Base-by-base conservation (phyloP, 2,113 vertebrate species). In the Rhineura floridana region DNA sequence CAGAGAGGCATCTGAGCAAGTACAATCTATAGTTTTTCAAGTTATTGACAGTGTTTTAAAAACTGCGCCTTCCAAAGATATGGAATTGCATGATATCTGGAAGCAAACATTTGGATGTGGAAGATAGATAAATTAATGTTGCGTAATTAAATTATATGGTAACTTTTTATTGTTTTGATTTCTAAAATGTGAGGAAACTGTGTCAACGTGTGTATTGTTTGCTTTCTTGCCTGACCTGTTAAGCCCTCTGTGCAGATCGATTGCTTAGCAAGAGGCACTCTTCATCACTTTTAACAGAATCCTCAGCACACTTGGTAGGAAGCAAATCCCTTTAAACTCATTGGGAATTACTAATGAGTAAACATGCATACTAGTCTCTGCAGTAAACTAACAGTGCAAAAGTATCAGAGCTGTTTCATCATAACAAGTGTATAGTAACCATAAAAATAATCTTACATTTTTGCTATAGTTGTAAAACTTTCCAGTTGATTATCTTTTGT, bases 51-150 rank as follows among this genome's bases (percentile, higher is more conserved):
- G 96, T 5, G 99, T 98, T 77, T 96, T 99, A 78, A 97, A 93
- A 87, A 97, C 97, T 0, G 98, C 99, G 77, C 96, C 99, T 21
- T 80, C 95, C 0, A 98, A 95, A 94, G 99, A 99, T 90, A 88
- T 99, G 39, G 98, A 99, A 91, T 95, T 99, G 17, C 99, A 98
- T 65, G 98, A 99, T 65, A 96, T 97, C 19, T 99, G 99, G 99
- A 98, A 99, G 93, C 96, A 96, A 93, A 99, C 97, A 0, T 99
- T 99, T 80, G 99, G 99, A 79, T 98, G 98, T 42, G 98, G 99
- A 10, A 97, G 97, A 89, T 99, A 77, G 9, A 11, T 5, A 9
- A 88, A 83, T n/a, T 33, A 21, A n/a, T 12, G 36, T 52, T 52
- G 33, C 5, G 39, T 72, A 30, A 55, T 50, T 33, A 55, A 82